Evolutionary conservation across 2,888 invertebrate genomes (phyloP).

Genomic region (Brachypterus glaber): DNA sequence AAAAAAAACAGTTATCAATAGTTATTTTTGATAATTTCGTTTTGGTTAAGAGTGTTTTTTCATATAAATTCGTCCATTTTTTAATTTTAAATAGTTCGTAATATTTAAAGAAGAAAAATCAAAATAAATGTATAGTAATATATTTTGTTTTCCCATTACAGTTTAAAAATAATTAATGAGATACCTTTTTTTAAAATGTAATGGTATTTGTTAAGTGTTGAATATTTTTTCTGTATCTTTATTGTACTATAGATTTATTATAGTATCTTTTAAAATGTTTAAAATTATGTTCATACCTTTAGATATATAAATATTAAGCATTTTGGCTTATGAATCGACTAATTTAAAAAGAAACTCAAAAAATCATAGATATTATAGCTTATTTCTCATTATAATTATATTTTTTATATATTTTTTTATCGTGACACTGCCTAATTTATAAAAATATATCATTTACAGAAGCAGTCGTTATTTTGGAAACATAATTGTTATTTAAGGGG

Average conservation of each 20-base stretch:
- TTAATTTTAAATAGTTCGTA: constrained; percentile 22
- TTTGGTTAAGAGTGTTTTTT: constrained; percentile 2
- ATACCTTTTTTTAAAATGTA: constrained; percentile 24
- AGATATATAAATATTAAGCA: constrained; percentile 3
- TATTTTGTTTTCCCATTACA: constrained; percentile 30
- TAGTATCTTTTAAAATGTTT: constrained; percentile 20
- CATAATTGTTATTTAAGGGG: no score
- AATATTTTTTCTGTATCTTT: constrained; percentile 25
- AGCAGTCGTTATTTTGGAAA: no score
- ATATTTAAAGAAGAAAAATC: constrained; percentile 26
- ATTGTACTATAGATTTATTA: constrained; percentile 26
- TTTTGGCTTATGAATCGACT: not conserved
- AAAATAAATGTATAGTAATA: constrained; percentile 29
- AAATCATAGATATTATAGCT: constrained; percentile 2
- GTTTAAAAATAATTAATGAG: constrained; percentile 23
- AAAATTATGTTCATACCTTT: constrained; percentile 12
- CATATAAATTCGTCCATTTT: constrained; percentile 22
- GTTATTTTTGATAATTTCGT: constrained; percentile 5
- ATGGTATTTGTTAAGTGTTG: constrained; percentile 25
- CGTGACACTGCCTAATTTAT: constrained; percentile 27
- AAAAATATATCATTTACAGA: constrained; percentile 19
- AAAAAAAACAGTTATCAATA: not conserved
- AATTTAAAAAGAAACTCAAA: not conserved
- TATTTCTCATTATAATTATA: constrained; percentile 2
- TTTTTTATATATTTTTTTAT: constrained; percentile 20